A percentile compares a stretch with the other conserved stretches of the same genome.
These are phyloP conservation scores for Spodoptera exigua DNA, from an alignment of 2,888 invertebrate genomes.

Conservation along the genomic window DNA sequence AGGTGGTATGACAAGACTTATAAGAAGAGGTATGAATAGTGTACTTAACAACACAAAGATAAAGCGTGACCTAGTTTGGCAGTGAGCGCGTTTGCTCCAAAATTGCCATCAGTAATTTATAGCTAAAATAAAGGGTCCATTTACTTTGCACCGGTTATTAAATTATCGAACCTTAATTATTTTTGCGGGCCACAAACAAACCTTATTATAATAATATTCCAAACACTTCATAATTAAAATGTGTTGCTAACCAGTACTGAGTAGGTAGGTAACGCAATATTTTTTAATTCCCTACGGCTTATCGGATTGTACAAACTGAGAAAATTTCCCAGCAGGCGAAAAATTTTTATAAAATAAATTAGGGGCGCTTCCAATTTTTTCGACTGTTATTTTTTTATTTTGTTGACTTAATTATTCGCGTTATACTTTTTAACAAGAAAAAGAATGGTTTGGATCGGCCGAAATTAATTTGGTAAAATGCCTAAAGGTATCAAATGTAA, in stretches of 20 bases:
- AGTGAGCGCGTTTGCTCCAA: background rate
- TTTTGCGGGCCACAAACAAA: slow-evolving; percentile 23
- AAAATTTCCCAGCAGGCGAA: slow-evolving; percentile 48
- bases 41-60: too few species aligned
- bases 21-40: too few species aligned
- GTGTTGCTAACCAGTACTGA: slow-evolving; percentile 44
- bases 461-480: slow-evolving; percentile 35
- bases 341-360: slow-evolving; percentile 42
- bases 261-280: slow-evolving; percentile 41
- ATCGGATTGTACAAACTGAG: slow-evolving; percentile 51
- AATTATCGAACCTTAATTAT: slow-evolving; percentile 15
- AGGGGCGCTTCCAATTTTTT: slow-evolving; percentile 23
- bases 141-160: slow-evolving; percentile 8
- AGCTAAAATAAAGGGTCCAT: background rate
- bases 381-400: slow-evolving; percentile 28
- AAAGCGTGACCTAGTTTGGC: background rate
- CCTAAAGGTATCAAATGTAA: slow-evolving; percentile 17
- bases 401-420: slow-evolving; percentile 43
- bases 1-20: too few species aligned
- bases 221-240: slow-evolving; percentile 45
- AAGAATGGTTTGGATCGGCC: slow-evolving; percentile 24
- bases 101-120: background rate
- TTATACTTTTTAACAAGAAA: slow-evolving; percentile 32
- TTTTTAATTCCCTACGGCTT: slow-evolving; percentile 53
- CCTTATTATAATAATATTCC: slow-evolving; percentile 25